phyloP scores from a whole-genome alignment of 2,113 vertebrate species.

The Urocynchramus pylzowi region DNA sequence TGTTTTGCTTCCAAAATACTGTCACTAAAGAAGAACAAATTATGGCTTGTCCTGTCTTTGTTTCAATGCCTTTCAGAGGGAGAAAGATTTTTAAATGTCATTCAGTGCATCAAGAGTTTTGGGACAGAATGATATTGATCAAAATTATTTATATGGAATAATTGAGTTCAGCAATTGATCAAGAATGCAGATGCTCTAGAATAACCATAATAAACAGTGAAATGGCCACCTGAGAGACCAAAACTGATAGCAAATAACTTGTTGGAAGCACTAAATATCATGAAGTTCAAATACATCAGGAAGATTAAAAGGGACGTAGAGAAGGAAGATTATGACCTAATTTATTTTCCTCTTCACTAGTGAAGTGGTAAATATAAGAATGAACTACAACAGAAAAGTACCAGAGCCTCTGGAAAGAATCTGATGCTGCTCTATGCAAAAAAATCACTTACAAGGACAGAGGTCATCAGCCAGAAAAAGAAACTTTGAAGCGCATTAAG shows the following conservation, averaged over 20 bases:
- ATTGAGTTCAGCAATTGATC: neutral
- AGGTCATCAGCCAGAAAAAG: neutral
- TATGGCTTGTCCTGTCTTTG: neutral
- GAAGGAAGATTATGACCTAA: neutral
- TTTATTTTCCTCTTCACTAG: neutral
- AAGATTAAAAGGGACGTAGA: neutral
- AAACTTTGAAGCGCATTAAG: neutral
- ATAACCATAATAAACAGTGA: neutral
- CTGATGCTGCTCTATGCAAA: neutral
- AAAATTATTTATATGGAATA: neutral
- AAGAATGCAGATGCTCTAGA: neutral
- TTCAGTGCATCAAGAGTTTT: neutral
- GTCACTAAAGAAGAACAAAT: neutral
- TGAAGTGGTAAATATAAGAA: neutral
- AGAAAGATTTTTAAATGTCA: neutral
- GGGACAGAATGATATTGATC: neutral
- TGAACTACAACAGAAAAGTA: neutral
- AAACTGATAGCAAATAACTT: neutral
- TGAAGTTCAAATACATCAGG: neutral
- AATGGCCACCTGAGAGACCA: neutral
- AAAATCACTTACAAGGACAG: neutral
- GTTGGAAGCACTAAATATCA: neutral
- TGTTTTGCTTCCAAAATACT: neutral
- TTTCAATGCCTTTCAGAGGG: neutral
- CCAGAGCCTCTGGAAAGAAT: neutral